phyloP scores from a whole-genome alignment of 2,113 vertebrate genomes.

The Gasterosteus aculeatus region DNA sequence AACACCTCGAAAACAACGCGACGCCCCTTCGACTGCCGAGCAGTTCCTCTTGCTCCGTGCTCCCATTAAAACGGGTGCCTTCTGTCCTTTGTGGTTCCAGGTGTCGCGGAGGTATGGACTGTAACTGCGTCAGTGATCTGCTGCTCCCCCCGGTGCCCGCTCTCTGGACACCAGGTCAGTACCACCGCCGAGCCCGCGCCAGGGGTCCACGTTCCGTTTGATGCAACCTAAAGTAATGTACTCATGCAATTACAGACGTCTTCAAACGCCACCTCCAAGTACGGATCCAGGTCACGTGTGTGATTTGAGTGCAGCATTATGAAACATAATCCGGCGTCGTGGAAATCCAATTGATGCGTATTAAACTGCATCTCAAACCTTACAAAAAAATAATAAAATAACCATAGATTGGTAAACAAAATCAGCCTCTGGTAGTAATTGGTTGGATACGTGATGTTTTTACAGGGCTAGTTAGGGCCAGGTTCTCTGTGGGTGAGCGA shows the following conservation, averaged over 20 bases:
- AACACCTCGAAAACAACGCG: too few relatives aligned
- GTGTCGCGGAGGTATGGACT: conserved; percentile 88
- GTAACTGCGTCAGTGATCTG: conserved; percentile 93
- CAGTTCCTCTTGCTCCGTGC: too few relatives aligned
- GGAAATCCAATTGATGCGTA: conserved; percentile 16
- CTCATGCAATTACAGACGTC: conserved; percentile 3
- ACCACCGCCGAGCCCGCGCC: not conserved
- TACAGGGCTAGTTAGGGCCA: conserved; percentile 51
- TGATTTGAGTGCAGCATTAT: conserved; percentile 1
- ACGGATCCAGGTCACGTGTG: not conserved
- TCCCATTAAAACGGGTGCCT: too few relatives aligned
- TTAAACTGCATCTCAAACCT: conserved; percentile 23
- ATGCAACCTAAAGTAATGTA: not conserved
- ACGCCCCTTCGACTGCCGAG: too few relatives aligned
- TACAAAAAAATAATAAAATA: conserved; percentile 23
- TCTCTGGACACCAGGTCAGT: conserved; percentile 93
- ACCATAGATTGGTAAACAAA: conserved; percentile 38
- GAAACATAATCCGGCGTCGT: conserved; percentile 10
- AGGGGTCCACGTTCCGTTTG: not conserved
- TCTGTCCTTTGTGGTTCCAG: conserved; percentile 52
- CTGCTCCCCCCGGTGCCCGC: conserved; percentile 91
- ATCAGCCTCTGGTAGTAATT: conserved; percentile 54
- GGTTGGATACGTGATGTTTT: conserved; percentile 56
- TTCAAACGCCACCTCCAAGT: conserved; percentile 9
- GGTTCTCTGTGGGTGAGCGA: conserved; percentile 52